Evolutionary conservation across 2,113 vertebrate species (phyloP).

Genomic region (Syngnathus typhle): DNA sequence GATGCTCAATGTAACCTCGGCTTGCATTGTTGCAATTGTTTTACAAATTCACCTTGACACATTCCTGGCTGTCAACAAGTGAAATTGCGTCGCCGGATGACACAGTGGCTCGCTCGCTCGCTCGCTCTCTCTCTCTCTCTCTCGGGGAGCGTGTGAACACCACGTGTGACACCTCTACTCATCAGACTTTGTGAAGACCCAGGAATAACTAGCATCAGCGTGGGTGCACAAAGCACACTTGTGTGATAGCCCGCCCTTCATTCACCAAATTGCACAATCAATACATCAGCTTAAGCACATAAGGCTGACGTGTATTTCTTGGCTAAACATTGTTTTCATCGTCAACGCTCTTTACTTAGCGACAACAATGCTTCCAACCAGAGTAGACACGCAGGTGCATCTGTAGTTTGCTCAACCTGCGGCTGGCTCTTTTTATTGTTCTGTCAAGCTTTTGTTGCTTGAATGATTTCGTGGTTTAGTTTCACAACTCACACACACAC

Average conservation of each 20-base stretch:
- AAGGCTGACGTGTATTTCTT: conserved; percentile 10
- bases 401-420: not conserved
- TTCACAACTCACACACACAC: not conserved
- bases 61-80: conserved; percentile 52
- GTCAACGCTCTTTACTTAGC: too few relatives aligned
- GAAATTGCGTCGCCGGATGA: conserved; percentile 25
- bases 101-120: not conserved
- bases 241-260: not conserved
- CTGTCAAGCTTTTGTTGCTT: not conserved
- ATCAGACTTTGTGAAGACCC: conserved; percentile 40
- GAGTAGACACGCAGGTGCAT: conserved; percentile 22
- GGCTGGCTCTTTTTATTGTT: conserved; percentile 9
- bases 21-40: conserved; percentile 44
- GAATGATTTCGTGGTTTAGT: conserved; percentile 2
- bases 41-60: conserved; percentile 40
- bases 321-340: conserved; percentile 22
- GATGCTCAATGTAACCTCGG: too few relatives aligned
- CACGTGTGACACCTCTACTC: conserved; percentile 55
- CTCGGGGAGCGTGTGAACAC: conserved; percentile 40
- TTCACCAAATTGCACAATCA: conserved; percentile 17
- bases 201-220: conserved; percentile 54
- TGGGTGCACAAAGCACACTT: conserved; percentile 42
- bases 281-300: conserved; percentile 9
- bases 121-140: too few relatives aligned
- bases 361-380: conserved; percentile 5